Evolutionary conservation across 1,140 invertebrate genomes (phyloP).

Genomic region (Diorhabda carinulata): DNA sequence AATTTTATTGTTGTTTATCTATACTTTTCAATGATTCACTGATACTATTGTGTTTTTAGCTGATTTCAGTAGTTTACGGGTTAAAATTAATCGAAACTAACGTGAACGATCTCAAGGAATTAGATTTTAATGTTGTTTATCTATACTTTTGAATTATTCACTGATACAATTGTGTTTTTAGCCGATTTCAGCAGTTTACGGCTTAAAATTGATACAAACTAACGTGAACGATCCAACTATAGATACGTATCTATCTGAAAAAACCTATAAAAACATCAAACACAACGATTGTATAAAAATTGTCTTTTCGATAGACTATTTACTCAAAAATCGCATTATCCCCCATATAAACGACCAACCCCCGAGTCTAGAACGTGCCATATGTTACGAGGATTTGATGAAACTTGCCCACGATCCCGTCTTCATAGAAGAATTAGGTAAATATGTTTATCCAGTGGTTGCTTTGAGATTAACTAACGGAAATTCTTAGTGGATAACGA

Average conservation of each 20-base stretch:
- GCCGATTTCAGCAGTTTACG: slow-evolving; percentile 29
- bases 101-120: too few relatives aligned
- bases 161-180: slow-evolving; percentile 17
- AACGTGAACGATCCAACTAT: slow-evolving; percentile 23
- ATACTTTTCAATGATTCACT: too few relatives aligned
- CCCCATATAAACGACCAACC: slow-evolving; percentile 21
- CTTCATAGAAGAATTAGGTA: slow-evolving; percentile 33
- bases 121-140: too few relatives aligned
- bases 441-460: background rate
- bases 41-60: too few relatives aligned
- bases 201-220: slow-evolving; percentile 32
- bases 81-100: too few relatives aligned
- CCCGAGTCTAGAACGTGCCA: slow-evolving; percentile 16
- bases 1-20: too few relatives aligned
- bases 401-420: slow-evolving; percentile 25
- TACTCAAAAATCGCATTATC: slow-evolving; percentile 25
- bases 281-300: slow-evolving; percentile 37
- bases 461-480: too few relatives aligned
- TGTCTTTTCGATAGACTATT: slow-evolving; percentile 32
- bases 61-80: too few relatives aligned
- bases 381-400: slow-evolving; percentile 26
- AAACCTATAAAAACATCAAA: slow-evolving; percentile 33
- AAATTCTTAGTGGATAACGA: slow-evolving; percentile 15
- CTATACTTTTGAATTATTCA: too few relatives aligned
- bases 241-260: slow-evolving; percentile 33